These are phyloP conservation scores for Cryptoblepharus egeriae DNA, from an alignment of 2,797 vertebrate species.

Conservation along the genomic window DNA sequence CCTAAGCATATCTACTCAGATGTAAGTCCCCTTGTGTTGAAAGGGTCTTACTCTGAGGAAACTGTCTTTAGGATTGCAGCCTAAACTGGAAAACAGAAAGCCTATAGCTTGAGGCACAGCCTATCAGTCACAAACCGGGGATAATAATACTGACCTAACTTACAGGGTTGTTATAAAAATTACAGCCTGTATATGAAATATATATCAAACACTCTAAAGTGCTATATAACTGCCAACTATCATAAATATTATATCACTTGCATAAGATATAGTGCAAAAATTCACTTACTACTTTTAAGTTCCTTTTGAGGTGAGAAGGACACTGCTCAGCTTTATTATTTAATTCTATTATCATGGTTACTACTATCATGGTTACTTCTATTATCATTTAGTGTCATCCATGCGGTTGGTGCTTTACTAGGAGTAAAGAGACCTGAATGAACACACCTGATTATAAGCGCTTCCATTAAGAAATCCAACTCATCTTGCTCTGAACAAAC, in stretches of 20 bases:
- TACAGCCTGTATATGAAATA: not conserved
- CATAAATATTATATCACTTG: not conserved
- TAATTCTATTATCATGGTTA: no score
- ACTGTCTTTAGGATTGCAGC: no score
- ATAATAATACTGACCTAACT: not conserved
- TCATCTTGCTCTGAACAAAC: slow-evolving; percentile 98
- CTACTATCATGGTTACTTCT: no score
- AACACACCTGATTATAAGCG: slow-evolving; percentile 95
- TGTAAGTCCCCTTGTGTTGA: no score
- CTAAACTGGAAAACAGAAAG: no score
- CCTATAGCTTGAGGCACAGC: not conserved
- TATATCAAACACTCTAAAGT: not conserved
- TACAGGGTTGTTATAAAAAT: not conserved
- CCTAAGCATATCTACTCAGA: no score
- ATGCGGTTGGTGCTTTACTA: no score
- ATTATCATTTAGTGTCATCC: no score
- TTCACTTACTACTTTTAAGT: not conserved
- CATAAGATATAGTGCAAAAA: not conserved
- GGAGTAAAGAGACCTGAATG: not conserved
- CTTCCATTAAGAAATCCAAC: slow-evolving; percentile 98
- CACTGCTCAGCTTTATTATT: not conserved
- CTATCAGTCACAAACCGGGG: not conserved
- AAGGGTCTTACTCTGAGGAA: no score
- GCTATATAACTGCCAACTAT: not conserved
- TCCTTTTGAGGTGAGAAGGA: slow-evolving; percentile 15